Conservation (phyloP, 2,888 invertebrate genomes). For the Syritta pipiens region DNA sequence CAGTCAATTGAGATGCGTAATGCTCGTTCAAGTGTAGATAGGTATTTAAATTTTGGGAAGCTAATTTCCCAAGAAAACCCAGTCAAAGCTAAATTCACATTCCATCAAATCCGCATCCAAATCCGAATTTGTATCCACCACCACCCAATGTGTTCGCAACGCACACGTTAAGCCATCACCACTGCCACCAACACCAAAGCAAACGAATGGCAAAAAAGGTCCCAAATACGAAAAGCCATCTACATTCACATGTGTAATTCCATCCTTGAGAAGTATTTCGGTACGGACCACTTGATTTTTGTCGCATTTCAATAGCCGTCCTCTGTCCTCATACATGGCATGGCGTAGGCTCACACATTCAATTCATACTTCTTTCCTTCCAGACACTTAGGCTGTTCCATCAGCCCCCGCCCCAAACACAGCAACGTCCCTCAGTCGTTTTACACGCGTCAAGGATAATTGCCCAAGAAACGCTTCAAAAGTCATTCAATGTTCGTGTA, state of each 20-base stretch:
- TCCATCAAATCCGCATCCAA: no score
- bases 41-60: no score
- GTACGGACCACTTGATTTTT: slow-evolving; percentile 27
- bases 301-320: slow-evolving; percentile 44
- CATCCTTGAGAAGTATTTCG: slow-evolving; percentile 34
- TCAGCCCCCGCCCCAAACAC: slow-evolving; percentile 27
- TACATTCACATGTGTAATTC: slow-evolving; percentile 33
- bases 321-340: slow-evolving; percentile 13
- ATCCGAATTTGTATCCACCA: no score
- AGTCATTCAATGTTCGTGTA: slow-evolving; percentile 42
- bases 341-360: slow-evolving; percentile 15
- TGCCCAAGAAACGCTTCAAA: slow-evolving; percentile 52
- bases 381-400: slow-evolving; percentile 63
- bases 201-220: background rate
- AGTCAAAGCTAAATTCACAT: no score
- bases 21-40: no score
- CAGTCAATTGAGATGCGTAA: no score
- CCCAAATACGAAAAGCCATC: slow-evolving; percentile 10
- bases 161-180: background rate
- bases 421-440: slow-evolving; percentile 26
- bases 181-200: background rate
- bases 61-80: no score
- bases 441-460: slow-evolving; percentile 63
- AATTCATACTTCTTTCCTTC: slow-evolving; percentile 22
- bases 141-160: no score